Evolutionary conservation across 2,888 invertebrate species (phyloP).

Genomic region (Mycalesis mineus): DNA sequence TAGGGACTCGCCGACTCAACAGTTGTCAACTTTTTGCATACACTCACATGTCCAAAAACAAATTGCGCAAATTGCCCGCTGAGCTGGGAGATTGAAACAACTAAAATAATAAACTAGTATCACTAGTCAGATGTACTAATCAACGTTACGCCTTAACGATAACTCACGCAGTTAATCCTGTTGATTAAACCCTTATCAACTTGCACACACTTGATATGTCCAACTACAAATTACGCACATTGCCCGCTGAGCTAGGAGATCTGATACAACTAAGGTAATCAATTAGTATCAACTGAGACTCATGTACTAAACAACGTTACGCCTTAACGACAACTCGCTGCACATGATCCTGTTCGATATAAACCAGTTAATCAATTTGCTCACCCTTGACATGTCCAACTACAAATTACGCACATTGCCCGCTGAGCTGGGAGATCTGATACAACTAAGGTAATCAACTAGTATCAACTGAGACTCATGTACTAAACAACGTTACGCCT

Average conservation of each 20-base stretch:
- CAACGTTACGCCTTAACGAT: slow-evolving; percentile 96
- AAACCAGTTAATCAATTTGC: slow-evolving; percentile 89
- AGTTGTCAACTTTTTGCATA: no score
- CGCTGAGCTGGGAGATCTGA: slow-evolving; percentile 97
- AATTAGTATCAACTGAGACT: no score
- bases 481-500: slow-evolving; percentile 87
- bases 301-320: no score
- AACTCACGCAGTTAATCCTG: slow-evolving; percentile 93
- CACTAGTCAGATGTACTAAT: no score
- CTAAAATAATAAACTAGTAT: slow-evolving; percentile 82
- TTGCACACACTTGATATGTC: slow-evolving; percentile 94
- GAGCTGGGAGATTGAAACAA: slow-evolving; percentile 97
- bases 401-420: slow-evolving; percentile 97
- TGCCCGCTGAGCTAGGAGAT: slow-evolving; percentile 98
- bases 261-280: slow-evolving; percentile 92
- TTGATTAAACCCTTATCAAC: slow-evolving; percentile 90
- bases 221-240: slow-evolving; percentile 93
- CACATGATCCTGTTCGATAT: slow-evolving; percentile 92
- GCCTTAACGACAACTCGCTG: slow-evolving; percentile 96
- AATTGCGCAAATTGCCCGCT: slow-evolving; percentile 94
- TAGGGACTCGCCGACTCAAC: no score
- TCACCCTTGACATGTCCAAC: slow-evolving; percentile 93
- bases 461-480: no score
- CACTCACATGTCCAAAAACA: slow-evolving; percentile 95
- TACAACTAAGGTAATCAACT: slow-evolving; percentile 86